Evolutionary conservation across 2,113 vertebrate genomes (phyloP).

Genomic region (Anguilla japonica): DNA sequence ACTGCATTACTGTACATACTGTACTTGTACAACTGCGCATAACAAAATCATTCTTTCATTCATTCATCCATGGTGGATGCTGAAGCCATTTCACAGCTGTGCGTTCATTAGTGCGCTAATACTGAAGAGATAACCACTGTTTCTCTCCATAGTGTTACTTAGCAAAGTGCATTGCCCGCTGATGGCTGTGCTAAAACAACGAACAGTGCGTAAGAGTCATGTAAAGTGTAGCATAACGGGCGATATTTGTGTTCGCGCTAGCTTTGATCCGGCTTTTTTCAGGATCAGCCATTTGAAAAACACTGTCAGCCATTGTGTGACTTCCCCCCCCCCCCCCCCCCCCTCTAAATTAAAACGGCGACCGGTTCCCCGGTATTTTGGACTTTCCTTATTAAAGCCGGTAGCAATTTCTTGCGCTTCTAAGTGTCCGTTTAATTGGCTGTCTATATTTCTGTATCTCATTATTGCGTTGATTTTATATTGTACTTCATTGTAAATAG

Average conservation of each 20-base stretch:
- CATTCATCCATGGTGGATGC: neutral
- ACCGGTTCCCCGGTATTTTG: slow-evolving; percentile 29
- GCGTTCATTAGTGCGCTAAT: neutral
- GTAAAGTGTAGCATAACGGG: neutral
- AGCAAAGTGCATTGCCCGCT: neutral
- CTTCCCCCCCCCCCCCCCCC: too few relatives aligned
- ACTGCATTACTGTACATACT: neutral
- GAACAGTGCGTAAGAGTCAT: neutral
- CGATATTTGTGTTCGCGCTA: neutral
- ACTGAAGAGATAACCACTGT: neutral
- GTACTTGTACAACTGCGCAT: too few relatives aligned
- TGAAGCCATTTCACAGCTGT: neutral
- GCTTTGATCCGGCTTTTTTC: neutral
- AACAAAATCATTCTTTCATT: neutral
- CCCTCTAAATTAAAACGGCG: slow-evolving; percentile 4
- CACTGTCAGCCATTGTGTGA: neutral
- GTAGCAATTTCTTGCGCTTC: slow-evolving; percentile 46
- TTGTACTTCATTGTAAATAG: slow-evolving; percentile 59
- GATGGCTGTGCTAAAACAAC: neutral
- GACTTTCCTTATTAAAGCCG: slow-evolving; percentile 50
- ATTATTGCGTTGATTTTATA: slow-evolving; percentile 58
- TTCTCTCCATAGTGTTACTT: neutral
- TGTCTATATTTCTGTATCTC: slow-evolving; percentile 46
- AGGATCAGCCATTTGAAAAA: neutral
- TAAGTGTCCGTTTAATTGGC: slow-evolving; percentile 58